Evolutionary conservation across 1,140 invertebrate species (phyloP).

Genomic region (Scaptomyza graminum): DNA sequence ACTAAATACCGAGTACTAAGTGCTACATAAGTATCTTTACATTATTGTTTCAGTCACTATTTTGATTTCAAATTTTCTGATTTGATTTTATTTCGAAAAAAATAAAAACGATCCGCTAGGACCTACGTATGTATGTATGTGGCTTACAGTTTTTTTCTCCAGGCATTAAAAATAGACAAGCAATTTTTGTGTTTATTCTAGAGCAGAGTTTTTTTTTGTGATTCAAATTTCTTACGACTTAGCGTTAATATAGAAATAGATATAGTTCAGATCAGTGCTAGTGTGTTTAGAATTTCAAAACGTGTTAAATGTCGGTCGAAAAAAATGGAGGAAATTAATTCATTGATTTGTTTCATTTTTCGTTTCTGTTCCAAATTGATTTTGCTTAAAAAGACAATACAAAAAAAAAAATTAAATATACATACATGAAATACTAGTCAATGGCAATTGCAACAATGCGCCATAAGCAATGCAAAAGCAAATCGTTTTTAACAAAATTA

Average conservation of each 20-base stretch:
- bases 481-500: slow-evolving; percentile 15
- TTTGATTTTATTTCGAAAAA: slow-evolving; percentile 27
- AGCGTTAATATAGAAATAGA: too few species aligned
- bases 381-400: slow-evolving; percentile 3
- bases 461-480: slow-evolving; percentile 13
- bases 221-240: too few species aligned
- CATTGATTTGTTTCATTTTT: neutral
- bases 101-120: slow-evolving; percentile 23
- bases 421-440: slow-evolving; percentile 6
- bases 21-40: slow-evolving; percentile 18
- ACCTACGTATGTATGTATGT: slow-evolving; percentile 29
- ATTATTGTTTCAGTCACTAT: slow-evolving; percentile 17
- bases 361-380: slow-evolving; percentile 1
- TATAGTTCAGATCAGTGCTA: too few species aligned
- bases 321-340: too few species aligned
- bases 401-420: neutral
- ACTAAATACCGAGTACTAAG: slow-evolving; percentile 4
- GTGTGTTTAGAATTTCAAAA: too few species aligned
- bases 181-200: neutral
- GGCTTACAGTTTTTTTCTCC: slow-evolving; percentile 11
- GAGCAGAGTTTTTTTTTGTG: slow-evolving; percentile 1
- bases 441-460: slow-evolving; percentile 11
- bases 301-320: too few species aligned
- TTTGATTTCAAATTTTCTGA: slow-evolving; percentile 14
- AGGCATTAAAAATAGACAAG: neutral